Evolutionary conservation across 2,113 vertebrate species (phyloP).

Genomic region (Sclerurus mexicanus): DNA sequence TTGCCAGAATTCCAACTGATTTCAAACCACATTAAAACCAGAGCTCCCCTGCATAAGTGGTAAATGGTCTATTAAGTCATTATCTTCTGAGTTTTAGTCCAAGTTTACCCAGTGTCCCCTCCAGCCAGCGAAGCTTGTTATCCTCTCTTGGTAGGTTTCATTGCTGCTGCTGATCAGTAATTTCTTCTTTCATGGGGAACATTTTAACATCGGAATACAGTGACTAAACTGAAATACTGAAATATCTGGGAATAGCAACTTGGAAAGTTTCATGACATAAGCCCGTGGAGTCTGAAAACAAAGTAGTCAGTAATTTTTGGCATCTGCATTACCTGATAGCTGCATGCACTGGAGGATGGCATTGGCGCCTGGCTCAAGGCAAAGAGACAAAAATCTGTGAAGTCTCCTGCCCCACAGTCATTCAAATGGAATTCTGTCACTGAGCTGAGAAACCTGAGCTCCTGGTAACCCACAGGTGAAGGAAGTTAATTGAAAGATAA

Average conservation of each 20-base stretch:
- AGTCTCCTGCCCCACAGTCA: neutral
- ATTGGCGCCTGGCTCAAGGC: neutral
- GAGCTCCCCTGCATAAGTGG: neutral
- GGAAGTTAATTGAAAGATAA: constrained; percentile 29
- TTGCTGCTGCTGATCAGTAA: neutral
- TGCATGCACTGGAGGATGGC: neutral
- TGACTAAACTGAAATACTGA: neutral
- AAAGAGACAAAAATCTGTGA: neutral
- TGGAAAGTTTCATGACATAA: neutral
- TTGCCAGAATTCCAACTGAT: neutral
- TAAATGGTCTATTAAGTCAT: neutral
- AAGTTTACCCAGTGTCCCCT: neutral
- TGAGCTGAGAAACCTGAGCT: neutral
- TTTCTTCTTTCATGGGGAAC: neutral
- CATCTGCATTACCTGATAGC: neutral
- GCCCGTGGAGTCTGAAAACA: neutral
- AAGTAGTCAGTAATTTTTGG: neutral
- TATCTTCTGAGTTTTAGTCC: neutral
- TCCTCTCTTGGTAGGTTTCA: neutral
- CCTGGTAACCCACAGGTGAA: neutral
- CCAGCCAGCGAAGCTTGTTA: neutral
- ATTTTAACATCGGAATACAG: neutral
- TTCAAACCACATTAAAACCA: neutral
- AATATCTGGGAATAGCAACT: neutral
- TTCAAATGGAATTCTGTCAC: neutral